phyloP scores from a whole-genome alignment of 1,140 invertebrate species.

The Grapholita molesta region DNA sequence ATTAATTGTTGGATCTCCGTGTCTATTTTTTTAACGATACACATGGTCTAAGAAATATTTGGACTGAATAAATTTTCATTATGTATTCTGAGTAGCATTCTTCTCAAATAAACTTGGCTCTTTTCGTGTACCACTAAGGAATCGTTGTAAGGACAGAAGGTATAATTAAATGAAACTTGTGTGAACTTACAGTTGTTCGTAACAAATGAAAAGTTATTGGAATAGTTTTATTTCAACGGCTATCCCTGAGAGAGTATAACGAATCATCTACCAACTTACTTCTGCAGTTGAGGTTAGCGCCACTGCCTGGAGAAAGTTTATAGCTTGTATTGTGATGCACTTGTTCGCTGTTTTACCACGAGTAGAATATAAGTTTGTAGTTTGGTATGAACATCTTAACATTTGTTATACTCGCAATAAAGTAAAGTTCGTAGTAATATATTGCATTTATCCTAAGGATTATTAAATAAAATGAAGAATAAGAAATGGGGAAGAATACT shows the following conservation, averaged over 20 bases:
- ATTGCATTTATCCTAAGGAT: neutral
- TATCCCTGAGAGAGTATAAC: neutral
- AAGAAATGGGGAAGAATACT: too few relatives aligned
- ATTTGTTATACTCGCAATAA: neutral
- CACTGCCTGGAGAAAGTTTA: neutral
- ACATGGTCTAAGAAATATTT: neutral
- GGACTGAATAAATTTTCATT: neutral
- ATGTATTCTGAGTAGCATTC: neutral
- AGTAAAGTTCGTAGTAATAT: neutral
- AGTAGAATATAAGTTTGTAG: neutral
- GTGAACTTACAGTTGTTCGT: conserved; percentile 2
- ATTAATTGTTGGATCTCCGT: too few relatives aligned
- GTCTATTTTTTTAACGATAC: neutral
- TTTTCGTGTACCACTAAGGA: neutral
- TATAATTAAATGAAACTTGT: conserved; percentile 8
- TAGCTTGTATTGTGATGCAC: neutral
- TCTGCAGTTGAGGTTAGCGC: neutral
- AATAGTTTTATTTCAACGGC: conserved; percentile 17
- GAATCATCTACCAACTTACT: conserved; percentile 7
- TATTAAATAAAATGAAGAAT: neutral
- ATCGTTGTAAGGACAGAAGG: neutral
- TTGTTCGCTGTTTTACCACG: neutral
- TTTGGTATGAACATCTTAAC: neutral
- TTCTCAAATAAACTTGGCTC: neutral
- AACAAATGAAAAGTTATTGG: conserved; percentile 13